A percentile compares a stretch with the other conserved stretches of the same genome.
Conservation (phyloP, 2,888 invertebrate genomes). For the Anarsia innoxiella region DNA sequence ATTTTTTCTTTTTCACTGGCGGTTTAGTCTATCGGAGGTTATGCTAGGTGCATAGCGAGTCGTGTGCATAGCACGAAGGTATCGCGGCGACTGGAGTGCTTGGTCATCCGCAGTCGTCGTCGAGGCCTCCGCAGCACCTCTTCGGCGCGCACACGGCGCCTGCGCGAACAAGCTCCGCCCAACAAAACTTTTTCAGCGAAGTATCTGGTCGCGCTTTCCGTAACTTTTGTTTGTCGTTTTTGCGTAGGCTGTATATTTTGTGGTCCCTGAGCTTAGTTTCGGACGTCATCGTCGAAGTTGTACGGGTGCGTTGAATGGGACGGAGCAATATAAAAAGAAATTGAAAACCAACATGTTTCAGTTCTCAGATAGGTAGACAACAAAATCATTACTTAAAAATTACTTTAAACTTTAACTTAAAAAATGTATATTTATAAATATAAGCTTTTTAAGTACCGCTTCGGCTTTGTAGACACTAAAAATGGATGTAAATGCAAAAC, state of each 20-base stretch:
- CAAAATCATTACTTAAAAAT: too few relatives aligned
- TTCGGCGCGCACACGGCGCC: conserved; percentile 48
- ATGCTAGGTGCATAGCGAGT: conserved; percentile 44
- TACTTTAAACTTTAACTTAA: too few relatives aligned
- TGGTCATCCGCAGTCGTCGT: conserved; percentile 42
- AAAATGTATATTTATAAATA: too few relatives aligned
- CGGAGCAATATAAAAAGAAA: too few relatives aligned
- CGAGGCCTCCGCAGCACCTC: conserved; percentile 52
- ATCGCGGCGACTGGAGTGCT: conserved; percentile 58
- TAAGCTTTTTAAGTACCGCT: background rate
- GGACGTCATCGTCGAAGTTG: too few relatives aligned
- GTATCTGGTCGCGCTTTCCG: conserved; percentile 24
- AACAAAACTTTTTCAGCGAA: conserved; percentile 48
- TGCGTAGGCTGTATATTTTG: too few relatives aligned
- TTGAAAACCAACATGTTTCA: too few relatives aligned
- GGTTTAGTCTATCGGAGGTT: conserved; percentile 15
- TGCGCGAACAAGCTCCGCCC: conserved; percentile 52
- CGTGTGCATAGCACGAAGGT: conserved; percentile 52
- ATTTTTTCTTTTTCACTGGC: conserved; percentile 31
- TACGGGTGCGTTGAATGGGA: too few relatives aligned
- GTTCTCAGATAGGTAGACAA: too few relatives aligned
- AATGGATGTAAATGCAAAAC: conserved; percentile 27
- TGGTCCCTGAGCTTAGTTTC: too few relatives aligned
- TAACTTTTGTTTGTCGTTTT: conserved; percentile 28
- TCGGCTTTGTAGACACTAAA: conserved; percentile 17